Evolutionary conservation across 2,888 invertebrate genomes (phyloP), one percentile per base, ranked within the genome.

Genomic region (Ochropacha duplaris): DNA sequence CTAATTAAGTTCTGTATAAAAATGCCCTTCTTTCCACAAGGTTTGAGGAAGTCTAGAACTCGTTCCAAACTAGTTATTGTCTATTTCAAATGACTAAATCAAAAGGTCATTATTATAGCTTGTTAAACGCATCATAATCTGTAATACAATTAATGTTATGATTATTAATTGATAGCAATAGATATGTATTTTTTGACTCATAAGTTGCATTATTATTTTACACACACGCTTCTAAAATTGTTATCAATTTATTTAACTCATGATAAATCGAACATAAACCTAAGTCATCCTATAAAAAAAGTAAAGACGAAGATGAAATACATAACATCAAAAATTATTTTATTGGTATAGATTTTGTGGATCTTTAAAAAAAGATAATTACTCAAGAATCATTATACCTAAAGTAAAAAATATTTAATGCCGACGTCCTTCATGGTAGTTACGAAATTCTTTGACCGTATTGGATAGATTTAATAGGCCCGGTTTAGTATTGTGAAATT

Each of bases 81-180:
- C 58, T 55, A 64, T 57, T 31, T 49, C 50, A 11, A 31, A 44
- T 55, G 56, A 59, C 57, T 36, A 50, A 39, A 61, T 59, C 57
- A 58, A 63, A 63, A 57, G 59, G 39, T 56, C 54, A 58, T 50
- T 54, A 57, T 31, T 68, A 68, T 68, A 61, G 9, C 26, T 55
- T 61, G n/a, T 51, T 12, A 28, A 28, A 9, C 28, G 50, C 60
- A 28, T 22, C 54, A 60, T 68, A 68, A 66, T 68, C 57, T 61
- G 22, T 56, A 58, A 62, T 54, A 61, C 54, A 64, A 62, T 64
- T 57, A 68, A 19, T 57, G 58, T 64, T 60, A 68, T 61, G 59
- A 62, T 50, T 60, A 60, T 58, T 61, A 60, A 68, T 68, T 66
- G 60, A 61, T 54, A 59, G 58, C 50, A 51, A 22, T n/a, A 56